Evolutionary conservation across 2,888 invertebrate genomes (phyloP).

Genomic region (Crocallis elinguaria): DNA sequence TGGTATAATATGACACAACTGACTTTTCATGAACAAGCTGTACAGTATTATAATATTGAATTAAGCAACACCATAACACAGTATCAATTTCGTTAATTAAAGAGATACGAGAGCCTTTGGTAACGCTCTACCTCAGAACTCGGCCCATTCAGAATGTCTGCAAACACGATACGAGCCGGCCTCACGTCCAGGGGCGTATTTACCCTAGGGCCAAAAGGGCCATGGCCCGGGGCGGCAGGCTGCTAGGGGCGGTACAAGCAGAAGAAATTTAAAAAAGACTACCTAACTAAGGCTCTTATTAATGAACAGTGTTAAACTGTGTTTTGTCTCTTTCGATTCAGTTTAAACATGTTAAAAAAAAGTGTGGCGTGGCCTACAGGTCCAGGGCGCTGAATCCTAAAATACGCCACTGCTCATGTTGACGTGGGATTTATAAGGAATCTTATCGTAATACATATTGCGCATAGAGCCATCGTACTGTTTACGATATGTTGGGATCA

Average conservation of each 20-base stretch:
- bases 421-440: conserved; percentile 13
- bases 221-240: no score
- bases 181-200: no score
- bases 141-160: conserved; percentile 35
- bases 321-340: no score
- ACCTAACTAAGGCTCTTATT: no score
- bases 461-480: conserved; percentile 1
- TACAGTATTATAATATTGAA: background rate
- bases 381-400: no score
- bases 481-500: conserved; percentile 16
- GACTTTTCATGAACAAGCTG: background rate
- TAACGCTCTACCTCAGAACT: conserved; percentile 20
- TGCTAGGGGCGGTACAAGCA: no score
- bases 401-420: conserved; percentile 13
- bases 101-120: conserved; percentile 23
- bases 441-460: conserved; percentile 9
- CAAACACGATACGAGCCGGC: conserved; percentile 33
- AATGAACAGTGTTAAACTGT: no score
- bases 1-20: no score
- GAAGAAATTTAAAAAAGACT: no score
- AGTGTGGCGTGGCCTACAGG: no score
- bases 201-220: no score
- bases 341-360: no score
- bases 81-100: background rate
- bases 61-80: background rate